Percentiles rank a stretch among this genome's conserved stretches.
Evolutionary conservation across 2,113 vertebrate species (phyloP).

Genomic region (Anguilla rostrata): DNA sequence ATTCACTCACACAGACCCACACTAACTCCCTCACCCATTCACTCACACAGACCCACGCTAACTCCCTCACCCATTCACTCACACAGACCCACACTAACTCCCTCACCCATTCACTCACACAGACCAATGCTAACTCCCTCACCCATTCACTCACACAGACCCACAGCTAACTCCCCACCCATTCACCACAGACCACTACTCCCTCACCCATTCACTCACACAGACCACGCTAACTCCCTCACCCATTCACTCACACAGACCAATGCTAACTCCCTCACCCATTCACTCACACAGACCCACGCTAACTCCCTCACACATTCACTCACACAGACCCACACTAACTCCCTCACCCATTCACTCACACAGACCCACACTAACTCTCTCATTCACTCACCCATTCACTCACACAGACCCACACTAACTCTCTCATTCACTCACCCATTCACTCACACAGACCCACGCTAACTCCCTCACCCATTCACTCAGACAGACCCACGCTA

Average conservation of each 20-base stretch:
- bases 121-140: too few species aligned
- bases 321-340: not conserved
- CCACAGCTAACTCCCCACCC: not conserved
- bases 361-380: too few species aligned
- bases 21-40: too few species aligned
- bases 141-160: not conserved
- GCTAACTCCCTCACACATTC: not conserved
- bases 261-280: not conserved
- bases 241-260: too few species aligned
- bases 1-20: too few species aligned
- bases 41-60: not conserved
- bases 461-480: too few species aligned
- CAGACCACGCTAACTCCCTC: not conserved
- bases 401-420: too few species aligned
- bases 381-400: too few species aligned
- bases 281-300: not conserved
- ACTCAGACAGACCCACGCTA: not conserved
- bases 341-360: not conserved
- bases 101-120: too few species aligned
- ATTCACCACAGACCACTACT: not conserved
- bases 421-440: too few species aligned
- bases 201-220: too few species aligned
- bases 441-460: too few species aligned
- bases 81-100: not conserved
- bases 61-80: not conserved